These are phyloP conservation scores for Argyrosomus regius DNA, from an alignment of 2,797 vertebrate genomes.

Conservation along the genomic window DNA sequence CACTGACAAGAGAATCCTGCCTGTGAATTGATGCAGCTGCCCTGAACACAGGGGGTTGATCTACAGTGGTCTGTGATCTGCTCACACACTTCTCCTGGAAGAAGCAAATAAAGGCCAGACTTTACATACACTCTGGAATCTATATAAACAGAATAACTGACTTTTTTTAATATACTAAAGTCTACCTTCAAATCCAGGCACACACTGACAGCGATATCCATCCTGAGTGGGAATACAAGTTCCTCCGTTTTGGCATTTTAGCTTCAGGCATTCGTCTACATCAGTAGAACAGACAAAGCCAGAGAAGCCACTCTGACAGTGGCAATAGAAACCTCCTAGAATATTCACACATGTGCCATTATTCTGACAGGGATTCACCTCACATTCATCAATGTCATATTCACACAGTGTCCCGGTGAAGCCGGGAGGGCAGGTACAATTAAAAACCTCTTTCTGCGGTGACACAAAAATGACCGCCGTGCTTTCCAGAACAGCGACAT, in stretches of 20 bases:
- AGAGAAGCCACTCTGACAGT: conserved; percentile 78
- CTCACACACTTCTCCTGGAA: conserved; percentile 81
- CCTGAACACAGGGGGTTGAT: conserved; percentile 81
- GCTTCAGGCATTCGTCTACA: conserved; percentile 79
- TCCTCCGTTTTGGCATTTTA: conserved; percentile 83
- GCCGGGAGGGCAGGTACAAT: conserved; percentile 80
- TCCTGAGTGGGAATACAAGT: conserved; percentile 76
- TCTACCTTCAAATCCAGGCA: conserved; percentile 84
- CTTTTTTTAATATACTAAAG: neutral
- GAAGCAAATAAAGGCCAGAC: conserved; percentile 19
- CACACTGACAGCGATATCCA: conserved; percentile 80
- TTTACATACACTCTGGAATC: conserved; percentile 6
- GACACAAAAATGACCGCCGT: conserved; percentile 83
- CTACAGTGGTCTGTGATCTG: conserved; percentile 78
- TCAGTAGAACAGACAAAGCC: conserved; percentile 76
- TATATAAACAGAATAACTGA: neutral
- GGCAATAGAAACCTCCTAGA: conserved; percentile 83
- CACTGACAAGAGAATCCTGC: conserved; percentile 84
- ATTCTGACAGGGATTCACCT: conserved; percentile 79
- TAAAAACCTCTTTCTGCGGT: conserved; percentile 82
- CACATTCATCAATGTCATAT: conserved; percentile 84
- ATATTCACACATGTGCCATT: conserved; percentile 81
- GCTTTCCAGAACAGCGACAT: conserved; percentile 82
- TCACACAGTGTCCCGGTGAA: conserved; percentile 83
- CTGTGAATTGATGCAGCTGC: conserved; percentile 79